Percentiles rank a stretch among this genome's conserved stretches.
Conservation (phyloP, 2,113 vertebrate genomes). For the Lota lota region DNA sequence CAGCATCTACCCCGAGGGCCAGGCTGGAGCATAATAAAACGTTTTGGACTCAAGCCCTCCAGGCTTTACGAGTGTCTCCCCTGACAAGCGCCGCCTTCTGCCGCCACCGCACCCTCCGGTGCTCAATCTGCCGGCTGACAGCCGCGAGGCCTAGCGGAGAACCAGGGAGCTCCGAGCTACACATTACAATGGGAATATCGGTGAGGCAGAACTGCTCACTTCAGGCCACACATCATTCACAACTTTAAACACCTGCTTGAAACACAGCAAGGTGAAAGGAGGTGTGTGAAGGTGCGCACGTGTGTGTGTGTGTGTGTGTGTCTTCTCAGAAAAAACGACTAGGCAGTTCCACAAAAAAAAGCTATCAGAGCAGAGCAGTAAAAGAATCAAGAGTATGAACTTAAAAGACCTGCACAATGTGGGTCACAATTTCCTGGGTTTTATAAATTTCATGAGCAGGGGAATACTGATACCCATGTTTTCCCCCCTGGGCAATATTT, state of each 20-base stretch:
- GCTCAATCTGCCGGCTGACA: constrained; percentile 7
- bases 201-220: constrained; percentile 28
- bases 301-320: constrained; percentile 6
- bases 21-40: constrained; percentile 28
- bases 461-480: not conserved
- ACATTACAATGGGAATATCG: constrained; percentile 46
- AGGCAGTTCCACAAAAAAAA: not conserved
- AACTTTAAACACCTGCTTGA: constrained; percentile 3
- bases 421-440: not conserved
- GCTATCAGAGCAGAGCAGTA: not conserved
- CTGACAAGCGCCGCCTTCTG: constrained; percentile 33
- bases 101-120: constrained; percentile 11
- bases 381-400: not conserved
- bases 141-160: constrained; percentile 32
- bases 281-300: not conserved
- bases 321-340: not conserved
- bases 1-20: not conserved
- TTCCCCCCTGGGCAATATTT: not conserved
- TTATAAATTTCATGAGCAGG: not conserved
- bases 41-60: constrained; percentile 14
- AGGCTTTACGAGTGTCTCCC: constrained; percentile 35
- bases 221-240: constrained; percentile 15
- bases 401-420: not conserved
- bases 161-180: constrained; percentile 31
- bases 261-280: constrained; percentile 11